These are phyloP conservation scores for roundworm (Caenorhabditis elegans) DNA, from an alignment of 1,140 invertebrate genomes.

Conservation along the genomic window DNA sequence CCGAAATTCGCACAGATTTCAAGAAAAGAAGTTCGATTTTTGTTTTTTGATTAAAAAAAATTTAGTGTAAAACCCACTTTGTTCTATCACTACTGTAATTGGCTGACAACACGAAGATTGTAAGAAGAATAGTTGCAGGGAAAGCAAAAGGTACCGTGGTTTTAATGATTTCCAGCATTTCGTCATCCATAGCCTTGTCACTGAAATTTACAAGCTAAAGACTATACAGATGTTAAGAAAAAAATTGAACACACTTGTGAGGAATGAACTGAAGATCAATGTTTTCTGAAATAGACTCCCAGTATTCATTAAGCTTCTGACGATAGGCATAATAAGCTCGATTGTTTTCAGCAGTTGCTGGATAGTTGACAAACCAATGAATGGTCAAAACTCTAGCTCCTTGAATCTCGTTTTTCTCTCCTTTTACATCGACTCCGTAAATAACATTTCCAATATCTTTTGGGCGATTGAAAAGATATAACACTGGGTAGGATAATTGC, in stretches of 20 bases:
- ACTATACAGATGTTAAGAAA: neutral
- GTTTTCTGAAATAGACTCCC: constrained; percentile 56
- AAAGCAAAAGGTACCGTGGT: constrained; percentile 64
- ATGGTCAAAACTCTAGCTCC: constrained; percentile 64
- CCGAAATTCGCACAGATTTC: no score
- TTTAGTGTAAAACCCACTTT: constrained; percentile 50
- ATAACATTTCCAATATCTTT: constrained; percentile 65
- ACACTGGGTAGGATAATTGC: constrained; percentile 65
- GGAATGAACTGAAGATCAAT: constrained; percentile 64
- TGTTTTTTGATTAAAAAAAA: no score
- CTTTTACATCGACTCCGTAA: constrained; percentile 64
- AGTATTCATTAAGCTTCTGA: constrained; percentile 60
- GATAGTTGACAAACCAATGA: constrained; percentile 59
- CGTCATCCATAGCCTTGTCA: constrained; percentile 66
- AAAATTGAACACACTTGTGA: constrained; percentile 56
- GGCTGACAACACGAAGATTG: constrained; percentile 62
- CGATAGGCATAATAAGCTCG: constrained; percentile 56
- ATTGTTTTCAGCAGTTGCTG: constrained; percentile 45
- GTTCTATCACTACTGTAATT: constrained; percentile 57
- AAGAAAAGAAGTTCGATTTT: no score
- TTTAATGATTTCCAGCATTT: constrained; percentile 61
- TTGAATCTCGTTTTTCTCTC: constrained; percentile 64
- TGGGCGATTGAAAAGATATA: constrained; percentile 65
- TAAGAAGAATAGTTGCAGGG: constrained; percentile 62
- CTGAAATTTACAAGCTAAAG: constrained; percentile 51